Percentiles rank a stretch among this genome's conserved stretches.
These are phyloP conservation scores for Myrmecophaga tridactyla DNA, from an alignment of 2,113 vertebrate genomes.

Conservation along the genomic window DNA sequence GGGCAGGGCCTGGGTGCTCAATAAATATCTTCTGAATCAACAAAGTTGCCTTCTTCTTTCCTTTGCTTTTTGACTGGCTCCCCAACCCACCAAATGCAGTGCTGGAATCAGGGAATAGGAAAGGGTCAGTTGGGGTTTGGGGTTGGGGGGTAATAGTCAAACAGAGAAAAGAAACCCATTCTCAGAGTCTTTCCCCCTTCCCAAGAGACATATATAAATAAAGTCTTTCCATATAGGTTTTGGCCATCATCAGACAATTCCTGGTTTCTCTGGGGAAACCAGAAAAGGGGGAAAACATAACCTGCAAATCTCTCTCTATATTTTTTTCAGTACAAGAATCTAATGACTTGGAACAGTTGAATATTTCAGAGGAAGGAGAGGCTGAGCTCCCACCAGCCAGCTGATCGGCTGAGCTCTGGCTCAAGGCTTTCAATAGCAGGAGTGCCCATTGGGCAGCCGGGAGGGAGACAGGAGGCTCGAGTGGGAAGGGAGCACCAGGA, in stretches of 20 bases:
- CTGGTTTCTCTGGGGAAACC: not conserved
- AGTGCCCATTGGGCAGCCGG: too few species aligned
- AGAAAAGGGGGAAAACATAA: not conserved
- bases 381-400: accelerated
- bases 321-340: not conserved
- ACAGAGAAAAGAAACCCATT: not conserved
- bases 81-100: too few species aligned
- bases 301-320: not conserved
- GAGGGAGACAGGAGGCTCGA: accelerated
- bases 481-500: not conserved
- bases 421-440: too few species aligned
- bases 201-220: not conserved
- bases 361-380: not conserved
- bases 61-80: not conserved
- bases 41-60: not conserved
- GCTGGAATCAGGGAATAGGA: not conserved
- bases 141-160: not conserved
- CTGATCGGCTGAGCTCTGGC: not conserved
- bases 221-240: not conserved
- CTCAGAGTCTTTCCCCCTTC: not conserved
- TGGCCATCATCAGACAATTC: not conserved
- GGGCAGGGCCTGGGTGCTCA: not conserved
- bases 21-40: not conserved
- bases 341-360: not conserved
- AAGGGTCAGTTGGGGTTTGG: not conserved